Base-by-base conservation (phyloP, 2,888 invertebrate species). In the Melipona beecheii region DNA sequence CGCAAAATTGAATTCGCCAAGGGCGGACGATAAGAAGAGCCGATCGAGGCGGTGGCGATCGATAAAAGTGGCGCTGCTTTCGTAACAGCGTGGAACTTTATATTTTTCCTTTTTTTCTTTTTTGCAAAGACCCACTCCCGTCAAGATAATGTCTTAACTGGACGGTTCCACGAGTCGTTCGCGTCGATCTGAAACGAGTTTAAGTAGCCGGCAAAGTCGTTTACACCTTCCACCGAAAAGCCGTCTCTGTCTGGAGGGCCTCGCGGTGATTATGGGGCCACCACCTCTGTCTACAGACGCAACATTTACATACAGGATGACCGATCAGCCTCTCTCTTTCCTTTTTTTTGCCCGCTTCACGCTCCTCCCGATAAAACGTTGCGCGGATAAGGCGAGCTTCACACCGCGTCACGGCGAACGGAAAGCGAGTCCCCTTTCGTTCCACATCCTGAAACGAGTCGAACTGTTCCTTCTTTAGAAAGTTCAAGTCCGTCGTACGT, bases 61-160 rank as follows among this genome's bases (percentile, higher is more conserved):
- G 87, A 72, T 71, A 65, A 72, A 65, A 76, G 70, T 31, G n/a
- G 56, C 71, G 66, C 52, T 68, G 81, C 31, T 89, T 89, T 89
- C 85, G 84, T 36, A 86, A 85, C 78, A 60, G 87, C 64, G 43
- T 36, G 77, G 36, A 9, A 36, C 36, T 62, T 84, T 89, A 1
- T 9, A 1, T 36, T 36, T 36, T 9, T 36, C 9, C 9, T 11
- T 43, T 9, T 43, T 9, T 43, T 43, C 87, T 89, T 89, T 87
- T 87, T 89, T 80, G 70, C 87, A 85, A 81, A 80, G 80, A 9
- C 9, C 43, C 43, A 43, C 43, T 24, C 58, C 74, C 89, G 76
- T 84, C 80, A 66, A 84, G 86, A 89, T 89, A 89, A 89, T 90
- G 89, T 90, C 89, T 89, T 86, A 89, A 89, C 90, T 78, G 89